Conservation (phyloP, 2,888 invertebrate genomes). For the Mactromeris polynyma region DNA sequence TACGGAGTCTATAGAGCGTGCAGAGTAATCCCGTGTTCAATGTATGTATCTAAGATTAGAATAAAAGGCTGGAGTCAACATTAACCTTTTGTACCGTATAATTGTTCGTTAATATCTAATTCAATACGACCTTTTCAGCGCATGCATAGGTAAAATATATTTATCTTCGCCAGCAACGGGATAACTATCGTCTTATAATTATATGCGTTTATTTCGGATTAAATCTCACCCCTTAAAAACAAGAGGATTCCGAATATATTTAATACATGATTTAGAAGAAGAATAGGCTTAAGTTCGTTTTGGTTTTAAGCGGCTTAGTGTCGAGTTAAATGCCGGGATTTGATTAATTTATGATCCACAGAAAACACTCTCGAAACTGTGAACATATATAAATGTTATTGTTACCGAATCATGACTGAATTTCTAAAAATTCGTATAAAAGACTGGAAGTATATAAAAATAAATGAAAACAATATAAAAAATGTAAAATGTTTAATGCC, state of each 20-base stretch:
- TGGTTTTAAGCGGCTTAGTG: not conserved
- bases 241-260: not conserved
- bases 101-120: not conserved
- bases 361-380: not conserved
- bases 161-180: not conserved
- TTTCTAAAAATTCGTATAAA: not conserved
- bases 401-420: not conserved
- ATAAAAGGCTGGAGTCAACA: slow-evolving; percentile 10
- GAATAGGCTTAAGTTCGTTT: not conserved
- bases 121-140: not conserved
- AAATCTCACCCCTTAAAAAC: not conserved
- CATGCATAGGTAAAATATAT: not conserved
- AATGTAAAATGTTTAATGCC: no score
- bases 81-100: slow-evolving; percentile 15
- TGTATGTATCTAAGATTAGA: slow-evolving; percentile 35
- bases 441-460: not conserved
- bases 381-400: not conserved
- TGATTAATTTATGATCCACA: not conserved
- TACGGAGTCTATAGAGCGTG: slow-evolving; percentile 27
- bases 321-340: not conserved
- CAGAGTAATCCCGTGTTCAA: slow-evolving; percentile 26
- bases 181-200: not conserved
- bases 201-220: not conserved
- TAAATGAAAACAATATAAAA: not conserved
- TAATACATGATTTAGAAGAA: not conserved